Evolutionary conservation across 2,113 vertebrate genomes (phyloP).

Genomic region (Motacilla tschutschensis): DNA sequence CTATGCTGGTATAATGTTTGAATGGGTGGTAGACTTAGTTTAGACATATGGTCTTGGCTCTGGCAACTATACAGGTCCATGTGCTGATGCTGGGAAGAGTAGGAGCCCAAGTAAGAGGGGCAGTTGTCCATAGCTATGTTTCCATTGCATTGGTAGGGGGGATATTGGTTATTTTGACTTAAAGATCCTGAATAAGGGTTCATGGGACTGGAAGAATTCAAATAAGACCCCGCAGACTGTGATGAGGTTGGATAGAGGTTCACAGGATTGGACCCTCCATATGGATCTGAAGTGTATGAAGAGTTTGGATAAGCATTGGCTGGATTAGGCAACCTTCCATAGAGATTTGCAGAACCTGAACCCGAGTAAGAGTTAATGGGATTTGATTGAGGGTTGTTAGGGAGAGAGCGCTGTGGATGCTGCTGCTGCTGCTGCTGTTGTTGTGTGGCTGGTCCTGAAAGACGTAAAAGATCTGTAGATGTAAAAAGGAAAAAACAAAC

Average conservation of each 20-base stretch:
- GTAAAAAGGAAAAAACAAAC: constrained; percentile 24
- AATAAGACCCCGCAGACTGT: constrained; percentile 79
- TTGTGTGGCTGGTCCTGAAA: constrained; percentile 70
- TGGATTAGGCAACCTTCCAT: constrained; percentile 77
- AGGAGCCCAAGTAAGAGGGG: constrained; percentile 75
- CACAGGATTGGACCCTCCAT: constrained; percentile 72
- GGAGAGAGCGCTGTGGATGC: constrained; percentile 60
- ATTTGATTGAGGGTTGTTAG: constrained; percentile 73
- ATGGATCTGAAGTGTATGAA: constrained; percentile 78
- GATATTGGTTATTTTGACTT: constrained; percentile 77
- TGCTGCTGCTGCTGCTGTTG: constrained; percentile 56
- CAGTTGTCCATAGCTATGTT: constrained; percentile 82
- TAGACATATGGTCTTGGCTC: constrained; percentile 71
- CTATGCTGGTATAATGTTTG: constrained; percentile 86
- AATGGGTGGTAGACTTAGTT: constrained; percentile 76
- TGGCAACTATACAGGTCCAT: constrained; percentile 85
- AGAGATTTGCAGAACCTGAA: constrained; percentile 73
- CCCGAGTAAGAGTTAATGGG: constrained; percentile 71
- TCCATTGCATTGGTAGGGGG: constrained; percentile 88
- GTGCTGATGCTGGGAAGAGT: constrained; percentile 82
- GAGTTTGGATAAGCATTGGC: constrained; percentile 78
- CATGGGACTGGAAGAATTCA: constrained; percentile 82
- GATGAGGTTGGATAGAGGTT: constrained; percentile 79
- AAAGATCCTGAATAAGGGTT: constrained; percentile 77
- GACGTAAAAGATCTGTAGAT: constrained; percentile 69